phyloP scores from a whole-genome alignment of 2,797 vertebrate species.

The Sandelia bainsii region DNA sequence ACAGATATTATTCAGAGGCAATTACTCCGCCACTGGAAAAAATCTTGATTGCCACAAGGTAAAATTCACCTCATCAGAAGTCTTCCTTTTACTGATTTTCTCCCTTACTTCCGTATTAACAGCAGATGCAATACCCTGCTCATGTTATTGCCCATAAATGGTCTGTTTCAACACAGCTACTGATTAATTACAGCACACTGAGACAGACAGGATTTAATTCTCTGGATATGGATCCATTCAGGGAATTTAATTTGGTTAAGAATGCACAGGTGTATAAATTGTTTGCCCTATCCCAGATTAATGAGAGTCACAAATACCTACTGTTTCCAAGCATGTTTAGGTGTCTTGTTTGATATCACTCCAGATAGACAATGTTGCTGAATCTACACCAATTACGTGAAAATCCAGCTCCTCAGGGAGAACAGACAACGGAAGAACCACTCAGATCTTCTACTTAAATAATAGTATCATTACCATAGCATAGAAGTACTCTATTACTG shows the following conservation, averaged over 20 bases:
- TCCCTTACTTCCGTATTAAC: not conserved
- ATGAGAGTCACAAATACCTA: no score
- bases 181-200: slow-evolving; percentile 8
- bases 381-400: no score
- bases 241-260: not conserved
- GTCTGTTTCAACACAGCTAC: not conserved
- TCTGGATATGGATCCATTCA: not conserved
- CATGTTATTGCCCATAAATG: not conserved
- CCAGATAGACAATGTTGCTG: no score
- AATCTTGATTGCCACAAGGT: not conserved
- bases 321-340: no score
- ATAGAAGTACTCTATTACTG: no score
- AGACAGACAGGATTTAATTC: not conserved
- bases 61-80: not conserved
- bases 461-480: no score
- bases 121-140: not conserved
- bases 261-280: not conserved
- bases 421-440: no score
- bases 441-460: no score
- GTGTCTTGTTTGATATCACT: no score
- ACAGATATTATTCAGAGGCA: not conserved
- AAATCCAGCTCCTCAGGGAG: no score
- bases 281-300: fast-evolving
- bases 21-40: not conserved
- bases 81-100: not conserved